Base-by-base conservation (phyloP, 2,113 vertebrate species). In the Poicephalus gulielmi region DNA sequence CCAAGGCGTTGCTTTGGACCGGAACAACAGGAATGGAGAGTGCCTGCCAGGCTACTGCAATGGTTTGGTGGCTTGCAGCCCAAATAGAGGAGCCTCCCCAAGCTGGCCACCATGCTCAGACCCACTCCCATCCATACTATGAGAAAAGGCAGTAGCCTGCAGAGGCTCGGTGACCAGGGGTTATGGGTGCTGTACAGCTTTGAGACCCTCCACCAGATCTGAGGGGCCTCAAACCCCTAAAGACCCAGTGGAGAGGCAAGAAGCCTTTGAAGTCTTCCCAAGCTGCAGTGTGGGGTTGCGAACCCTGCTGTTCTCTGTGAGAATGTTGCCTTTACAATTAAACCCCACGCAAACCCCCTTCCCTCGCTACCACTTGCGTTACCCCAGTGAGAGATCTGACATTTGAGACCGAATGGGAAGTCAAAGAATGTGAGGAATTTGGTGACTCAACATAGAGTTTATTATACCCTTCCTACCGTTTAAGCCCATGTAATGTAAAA, bases 371-470 rank as follows among this genome's bases (percentile, higher is more conserved):
- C 8, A 64, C 96, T 96, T 75, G 62, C 86, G 94, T 97, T 97
- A 86, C 91, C 86, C 93, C 87, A 92, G 94, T 8, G 79, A 97
- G 97, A 96, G 90, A 93, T 91, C 97, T 98, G 98, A 98, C 98
- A 98, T 98, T 96, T 97, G 97, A 97, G 95, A 97, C 97, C 97
- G 96, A 97, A 98, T 96, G 97, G 95, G 96, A 98, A 97, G 94
- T 97, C 73, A 78, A 96, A 98, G 98, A 99, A 99, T 99, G 98
- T 43, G 33, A 94, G 93, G 99, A 99, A 99, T 99, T 97, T 97
- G 97, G 98, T 98, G 98, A 98, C 98, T 98, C 98, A 97, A 98
- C 98, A 97, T 55, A 96, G 97, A 96, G 92, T 97, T 97, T 94
- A 96, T 97, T 92, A 94, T 95, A 75, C 88, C 87, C 88, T 53